Conservation (phyloP, 2,797 vertebrate genomes). For the Danio jaintianensis region DNA sequence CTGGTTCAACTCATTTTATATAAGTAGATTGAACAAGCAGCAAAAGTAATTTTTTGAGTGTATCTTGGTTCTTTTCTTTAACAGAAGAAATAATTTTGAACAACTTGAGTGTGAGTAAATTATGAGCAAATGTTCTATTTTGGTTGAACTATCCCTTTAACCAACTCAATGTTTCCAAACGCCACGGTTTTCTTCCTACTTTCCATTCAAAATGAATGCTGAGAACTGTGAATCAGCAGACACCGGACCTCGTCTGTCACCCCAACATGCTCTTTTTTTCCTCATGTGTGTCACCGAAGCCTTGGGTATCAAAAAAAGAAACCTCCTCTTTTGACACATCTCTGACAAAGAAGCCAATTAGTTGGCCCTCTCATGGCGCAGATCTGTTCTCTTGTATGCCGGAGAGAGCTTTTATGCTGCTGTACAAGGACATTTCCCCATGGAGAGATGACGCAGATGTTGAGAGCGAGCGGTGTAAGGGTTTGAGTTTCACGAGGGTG, state of each 20-base stretch:
- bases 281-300: constrained; percentile 36
- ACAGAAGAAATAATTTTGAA: too few species aligned
- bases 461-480: constrained; percentile 18
- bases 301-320: constrained; percentile 55
- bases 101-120: too few species aligned
- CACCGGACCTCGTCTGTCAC: constrained; percentile 34
- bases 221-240: constrained; percentile 22
- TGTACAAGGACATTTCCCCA: constrained; percentile 60
- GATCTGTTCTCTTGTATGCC: constrained; percentile 56
- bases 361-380: constrained; percentile 54
- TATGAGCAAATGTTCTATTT: too few species aligned
- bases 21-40: too few species aligned
- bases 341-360: constrained; percentile 66
- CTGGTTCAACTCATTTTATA: too few species aligned
- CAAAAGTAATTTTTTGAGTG: too few species aligned
- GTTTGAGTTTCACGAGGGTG: not conserved
- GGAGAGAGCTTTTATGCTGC: constrained; percentile 58
- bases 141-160: too few species aligned
- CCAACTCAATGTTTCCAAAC: not conserved
- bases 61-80: too few species aligned
- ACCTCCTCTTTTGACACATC: constrained; percentile 55
- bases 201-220: not conserved
- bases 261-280: constrained; percentile 26
- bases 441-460: constrained; percentile 33
- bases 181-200: not conserved